A percentile compares a stretch with the other conserved stretches of the same genome.
These are phyloP conservation scores for Ectropis crepuscularia DNA, from an alignment of 2,888 invertebrate genomes.

Conservation along the genomic window DNA sequence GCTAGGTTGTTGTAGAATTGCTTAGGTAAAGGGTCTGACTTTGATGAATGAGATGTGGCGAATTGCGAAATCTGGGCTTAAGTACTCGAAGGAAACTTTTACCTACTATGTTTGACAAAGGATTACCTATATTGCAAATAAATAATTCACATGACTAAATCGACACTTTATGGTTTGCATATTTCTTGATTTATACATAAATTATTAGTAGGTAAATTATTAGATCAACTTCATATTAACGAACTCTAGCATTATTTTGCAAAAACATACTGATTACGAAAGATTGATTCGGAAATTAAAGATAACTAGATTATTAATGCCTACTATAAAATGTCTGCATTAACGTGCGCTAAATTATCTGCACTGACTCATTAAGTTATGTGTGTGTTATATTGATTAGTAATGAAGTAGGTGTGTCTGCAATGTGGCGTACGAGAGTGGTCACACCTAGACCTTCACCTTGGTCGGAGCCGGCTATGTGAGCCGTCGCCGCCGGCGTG, in stretches of 20 bases:
- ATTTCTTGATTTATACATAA: no score
- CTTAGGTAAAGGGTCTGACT: constrained; percentile 16
- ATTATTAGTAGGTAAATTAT: no score
- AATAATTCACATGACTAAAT: not conserved
- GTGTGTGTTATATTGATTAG: constrained; percentile 1
- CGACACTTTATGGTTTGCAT: not conserved
- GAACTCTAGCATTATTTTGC: no score
- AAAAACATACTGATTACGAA: no score
- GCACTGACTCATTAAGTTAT: constrained; percentile 8
- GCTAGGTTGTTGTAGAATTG: constrained; percentile 7
- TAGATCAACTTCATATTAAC: no score
- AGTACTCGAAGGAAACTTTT: not conserved
- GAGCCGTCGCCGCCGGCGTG: constrained; percentile 9
- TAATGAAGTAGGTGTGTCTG: constrained; percentile 22
- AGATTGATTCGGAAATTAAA: no score
- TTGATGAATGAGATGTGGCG: constrained; percentile 17
- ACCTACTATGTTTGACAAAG: not conserved
- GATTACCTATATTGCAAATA: constrained; percentile 8
- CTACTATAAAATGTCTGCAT: no score
- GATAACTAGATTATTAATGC: no score
- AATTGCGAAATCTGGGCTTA: constrained; percentile 13
- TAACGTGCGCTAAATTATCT: not conserved
- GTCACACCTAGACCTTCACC: constrained; percentile 28
- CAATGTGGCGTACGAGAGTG: not conserved
- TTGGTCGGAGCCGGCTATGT: constrained; percentile 10